Evolutionary conservation across 2,113 vertebrate species (phyloP).

Genomic region (Lamprotornis superbus): DNA sequence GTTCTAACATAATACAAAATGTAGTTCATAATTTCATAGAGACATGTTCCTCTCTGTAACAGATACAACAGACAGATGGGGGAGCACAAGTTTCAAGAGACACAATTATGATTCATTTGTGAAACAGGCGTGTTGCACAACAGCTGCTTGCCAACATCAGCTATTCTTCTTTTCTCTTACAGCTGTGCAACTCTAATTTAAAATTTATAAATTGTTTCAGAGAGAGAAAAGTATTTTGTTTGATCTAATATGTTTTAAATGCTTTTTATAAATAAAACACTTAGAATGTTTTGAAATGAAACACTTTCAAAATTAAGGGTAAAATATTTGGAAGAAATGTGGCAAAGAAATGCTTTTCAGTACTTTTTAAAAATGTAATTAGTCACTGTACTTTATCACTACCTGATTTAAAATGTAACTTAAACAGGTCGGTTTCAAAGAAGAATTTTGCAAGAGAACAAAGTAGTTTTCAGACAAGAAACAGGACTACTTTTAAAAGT

Average conservation of each 20-base stretch:
- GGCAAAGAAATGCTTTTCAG: background rate
- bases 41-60: background rate
- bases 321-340: constrained; percentile 1
- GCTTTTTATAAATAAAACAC: background rate
- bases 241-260: background rate
- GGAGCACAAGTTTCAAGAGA: constrained; percentile 62
- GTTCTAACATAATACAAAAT: constrained; percentile 28
- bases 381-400: background rate
- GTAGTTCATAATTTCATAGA: constrained; percentile 20
- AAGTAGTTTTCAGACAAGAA: background rate
- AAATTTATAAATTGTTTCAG: background rate
- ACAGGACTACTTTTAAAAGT: background rate
- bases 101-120: background rate
- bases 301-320: background rate
- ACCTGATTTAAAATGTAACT: background rate
- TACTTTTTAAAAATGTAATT: background rate
- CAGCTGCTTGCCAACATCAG: constrained; percentile 25
- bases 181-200: constrained; percentile 28
- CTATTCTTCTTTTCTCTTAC: background rate
- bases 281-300: background rate
- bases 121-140: background rate
- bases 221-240: background rate
- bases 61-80: constrained; percentile 47
- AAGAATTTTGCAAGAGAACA: background rate
- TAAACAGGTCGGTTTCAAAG: background rate